These are phyloP conservation scores for Rostratula benghalensis DNA, from an alignment of 2,113 vertebrate genomes.

Conservation along the genomic window DNA sequence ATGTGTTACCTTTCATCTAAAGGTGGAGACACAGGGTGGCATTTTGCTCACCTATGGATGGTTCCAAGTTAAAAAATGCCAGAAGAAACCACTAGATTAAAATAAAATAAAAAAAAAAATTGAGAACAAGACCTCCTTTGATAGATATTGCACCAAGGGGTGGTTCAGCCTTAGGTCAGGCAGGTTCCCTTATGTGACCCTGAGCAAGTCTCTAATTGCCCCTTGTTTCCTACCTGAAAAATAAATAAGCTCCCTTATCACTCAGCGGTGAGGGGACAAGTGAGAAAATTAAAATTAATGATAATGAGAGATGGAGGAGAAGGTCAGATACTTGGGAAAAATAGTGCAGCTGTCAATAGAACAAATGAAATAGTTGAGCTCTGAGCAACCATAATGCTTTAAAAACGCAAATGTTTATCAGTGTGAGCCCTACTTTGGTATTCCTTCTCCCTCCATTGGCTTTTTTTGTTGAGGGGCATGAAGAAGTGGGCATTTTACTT, in stretches of 20 bases:
- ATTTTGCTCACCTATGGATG: neutral
- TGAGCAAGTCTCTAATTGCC: neutral
- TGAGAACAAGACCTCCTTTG: neutral
- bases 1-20: neutral
- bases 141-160: neutral
- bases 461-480: neutral
- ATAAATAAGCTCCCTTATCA: neutral
- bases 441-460: neutral
- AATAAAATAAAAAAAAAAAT: neutral
- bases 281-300: neutral
- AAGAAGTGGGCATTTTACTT: neutral
- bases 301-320: neutral
- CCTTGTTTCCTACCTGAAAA: neutral
- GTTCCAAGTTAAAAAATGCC: neutral
- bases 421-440: neutral
- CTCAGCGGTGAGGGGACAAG: neutral
- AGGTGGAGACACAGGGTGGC: neutral
- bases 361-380: neutral
- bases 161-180: neutral
- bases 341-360: neutral
- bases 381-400: neutral
- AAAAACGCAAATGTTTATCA: neutral
- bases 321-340: neutral
- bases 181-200: neutral
- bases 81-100: neutral